Base-by-base conservation (phyloP, 2,113 vertebrate genomes). In the Notiomystis cincta region DNA sequence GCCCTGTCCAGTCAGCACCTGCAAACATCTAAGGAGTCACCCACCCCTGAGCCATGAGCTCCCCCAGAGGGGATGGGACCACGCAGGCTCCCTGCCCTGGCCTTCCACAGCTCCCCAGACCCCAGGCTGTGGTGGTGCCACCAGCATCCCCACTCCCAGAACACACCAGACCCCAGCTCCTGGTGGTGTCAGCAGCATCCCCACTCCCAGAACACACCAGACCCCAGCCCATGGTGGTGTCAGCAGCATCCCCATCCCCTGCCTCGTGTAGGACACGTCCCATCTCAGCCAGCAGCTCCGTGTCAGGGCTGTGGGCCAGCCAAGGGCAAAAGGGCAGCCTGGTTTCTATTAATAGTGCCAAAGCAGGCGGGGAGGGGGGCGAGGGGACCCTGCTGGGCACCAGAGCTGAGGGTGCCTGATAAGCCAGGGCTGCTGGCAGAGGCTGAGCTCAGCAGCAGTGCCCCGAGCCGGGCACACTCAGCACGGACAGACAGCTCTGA, bases 211-310 rank as follows among this genome's bases (percentile, higher is more conserved):
- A 2, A 15, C 54, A 38, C 16, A 28, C 22, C 57, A 62, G 62
- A 77, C 6, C 10, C 30, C 75, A 78, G 33, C 3, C 45, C 1
- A n/a, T n/a, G n/a, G 2, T 2, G 67, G 47, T 10, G 37, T n/a
- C 62, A 67, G 2, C 66, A 79, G 58, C 54, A 28, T 28, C n/a
- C 28, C 53, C 58, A 28, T 42, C 15, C 66, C 45, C 44, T 89
- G 66, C 57, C 5, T 0, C 0, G 0, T 8, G 13, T 1, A 44
- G 67, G 42, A 81, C 56, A 21, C 1, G 7, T 78, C 64, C 45
- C 66, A 51, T 40, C 71, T 30, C 47, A 53, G 70, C 35, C 88
- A 61, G 22, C 54, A 93, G 58, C 87, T 70, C 75, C 8, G 13
- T 22, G 64, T 20, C 66, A 64, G 51, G 44, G 76, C 79, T 81